phyloP scores from a whole-genome alignment of 2,888 invertebrate genomes.

The Melanchra persicariae region DNA sequence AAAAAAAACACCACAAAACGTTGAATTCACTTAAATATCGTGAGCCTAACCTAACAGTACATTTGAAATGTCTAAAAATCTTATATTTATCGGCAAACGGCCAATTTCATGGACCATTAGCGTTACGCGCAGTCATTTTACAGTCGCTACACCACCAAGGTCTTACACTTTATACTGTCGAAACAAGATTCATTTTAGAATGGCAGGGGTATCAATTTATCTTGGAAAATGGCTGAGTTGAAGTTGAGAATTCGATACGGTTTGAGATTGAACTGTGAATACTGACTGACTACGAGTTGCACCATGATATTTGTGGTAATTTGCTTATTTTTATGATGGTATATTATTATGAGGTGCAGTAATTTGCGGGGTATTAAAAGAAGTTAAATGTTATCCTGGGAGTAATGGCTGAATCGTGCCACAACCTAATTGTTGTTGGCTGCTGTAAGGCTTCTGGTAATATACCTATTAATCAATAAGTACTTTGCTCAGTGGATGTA shows the following conservation, averaged over 20 bases:
- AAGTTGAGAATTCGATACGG: conserved; percentile 70
- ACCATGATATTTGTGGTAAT: conserved; percentile 60
- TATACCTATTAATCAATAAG: conserved; percentile 7
- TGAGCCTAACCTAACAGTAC: conserved; percentile 64
- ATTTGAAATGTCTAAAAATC: conserved; percentile 71
- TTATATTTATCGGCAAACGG: conserved; percentile 78
- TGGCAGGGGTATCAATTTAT: conserved; percentile 42
- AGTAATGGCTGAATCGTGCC: conserved; percentile 29
- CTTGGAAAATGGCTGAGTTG: conserved; percentile 62
- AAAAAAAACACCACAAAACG: conserved; percentile 9
- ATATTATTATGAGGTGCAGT: conserved; percentile 27
- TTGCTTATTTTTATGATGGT: conserved; percentile 54
- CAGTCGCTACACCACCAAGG: conserved; percentile 44
- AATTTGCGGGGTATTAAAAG: conserved; percentile 29
- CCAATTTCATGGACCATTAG: conserved; percentile 85
- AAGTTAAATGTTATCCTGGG: conserved; percentile 14
- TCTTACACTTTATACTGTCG: conserved; percentile 32
- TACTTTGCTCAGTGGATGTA: no score
- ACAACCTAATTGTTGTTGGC: background rate
- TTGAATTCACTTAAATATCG: conserved; percentile 30
- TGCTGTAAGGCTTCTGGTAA: conserved; percentile 9
- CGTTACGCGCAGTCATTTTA: conserved; percentile 77
- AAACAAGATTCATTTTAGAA: conserved; percentile 52
- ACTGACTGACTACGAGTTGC: conserved; percentile 59
- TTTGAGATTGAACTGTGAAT: conserved; percentile 67